A percentile compares a stretch with the other conserved stretches of the same genome.
phyloP scores from a whole-genome alignment of 2,797 vertebrate genomes.

The Danio choprae region DNA sequence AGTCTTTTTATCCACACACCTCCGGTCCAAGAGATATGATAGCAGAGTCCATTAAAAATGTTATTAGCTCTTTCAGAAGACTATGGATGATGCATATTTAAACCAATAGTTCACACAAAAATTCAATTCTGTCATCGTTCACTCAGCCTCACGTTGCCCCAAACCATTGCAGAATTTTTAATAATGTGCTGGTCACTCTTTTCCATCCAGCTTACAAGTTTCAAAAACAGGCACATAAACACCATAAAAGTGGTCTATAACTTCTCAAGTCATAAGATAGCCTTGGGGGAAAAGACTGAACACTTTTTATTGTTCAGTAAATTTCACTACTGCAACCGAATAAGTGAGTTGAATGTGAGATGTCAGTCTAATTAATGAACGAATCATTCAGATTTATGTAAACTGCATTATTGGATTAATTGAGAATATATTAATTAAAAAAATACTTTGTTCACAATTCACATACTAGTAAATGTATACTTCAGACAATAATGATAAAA shows the following conservation, averaged over 20 bases:
- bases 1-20: conserved; percentile 39
- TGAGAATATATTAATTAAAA: too few relatives aligned
- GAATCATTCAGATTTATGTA: not conserved
- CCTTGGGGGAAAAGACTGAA: not conserved
- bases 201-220: not conserved
- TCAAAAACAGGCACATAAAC: not conserved
- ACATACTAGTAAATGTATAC: not conserved
- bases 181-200: not conserved
- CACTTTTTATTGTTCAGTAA: not conserved
- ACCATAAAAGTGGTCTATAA: not conserved
- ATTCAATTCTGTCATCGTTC: not conserved
- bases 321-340: not conserved
- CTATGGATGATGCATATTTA: conserved; percentile 61
- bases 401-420: not conserved
- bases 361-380: not conserved
- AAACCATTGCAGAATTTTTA: not conserved
- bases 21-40: conserved; percentile 36
- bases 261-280: not conserved
- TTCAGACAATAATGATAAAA: too few relatives aligned
- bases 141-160: not conserved
- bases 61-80: conserved; percentile 33
- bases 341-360: conserved; percentile 1
- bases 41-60: conserved; percentile 21
- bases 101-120: conserved; percentile 32
- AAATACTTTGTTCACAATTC: not conserved